phyloP scores from a whole-genome alignment of 2,797 vertebrate genomes.

The Coccyzus lansbergi region DNA sequence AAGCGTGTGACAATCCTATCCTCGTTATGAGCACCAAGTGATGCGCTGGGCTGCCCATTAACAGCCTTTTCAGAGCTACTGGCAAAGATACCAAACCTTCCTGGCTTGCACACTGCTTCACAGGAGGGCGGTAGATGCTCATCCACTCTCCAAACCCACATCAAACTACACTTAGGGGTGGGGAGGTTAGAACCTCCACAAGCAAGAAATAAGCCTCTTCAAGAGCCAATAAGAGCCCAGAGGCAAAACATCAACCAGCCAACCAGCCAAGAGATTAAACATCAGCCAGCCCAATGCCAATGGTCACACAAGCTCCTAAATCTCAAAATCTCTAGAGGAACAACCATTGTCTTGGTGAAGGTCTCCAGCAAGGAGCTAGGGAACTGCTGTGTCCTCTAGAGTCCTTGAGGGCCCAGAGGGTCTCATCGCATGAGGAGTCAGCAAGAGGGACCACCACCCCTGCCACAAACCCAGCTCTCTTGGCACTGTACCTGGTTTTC shows the following conservation, averaged over 20 bases:
- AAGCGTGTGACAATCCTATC: not conserved
- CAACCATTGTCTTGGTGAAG: not conserved
- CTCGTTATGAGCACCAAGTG: not conserved
- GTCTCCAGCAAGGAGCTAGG: not conserved
- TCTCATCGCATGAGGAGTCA: rapidly evolving
- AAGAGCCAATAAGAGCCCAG: not conserved
- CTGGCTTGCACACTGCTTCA: not conserved
- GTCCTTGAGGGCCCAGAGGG: not conserved
- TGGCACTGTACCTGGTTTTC: constrained; percentile 34
- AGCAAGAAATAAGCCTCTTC: rapidly evolving
- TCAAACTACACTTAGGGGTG: not conserved
- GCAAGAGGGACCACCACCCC: not conserved
- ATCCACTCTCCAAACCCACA: not conserved
- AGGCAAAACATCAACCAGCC: not conserved
- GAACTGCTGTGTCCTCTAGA: not conserved
- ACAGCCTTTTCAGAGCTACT: not conserved
- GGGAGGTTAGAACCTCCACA: not conserved
- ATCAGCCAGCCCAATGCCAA: not conserved
- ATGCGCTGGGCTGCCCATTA: not conserved
- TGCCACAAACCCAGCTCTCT: not conserved
- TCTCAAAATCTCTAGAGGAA: not conserved
- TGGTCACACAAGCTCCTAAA: rapidly evolving
- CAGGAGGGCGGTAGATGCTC: not conserved
- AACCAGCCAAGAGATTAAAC: not conserved
- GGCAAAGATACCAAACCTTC: not conserved